phyloP scores from a whole-genome alignment of 2,888 invertebrate species.

The Nymphalis c-album region DNA sequence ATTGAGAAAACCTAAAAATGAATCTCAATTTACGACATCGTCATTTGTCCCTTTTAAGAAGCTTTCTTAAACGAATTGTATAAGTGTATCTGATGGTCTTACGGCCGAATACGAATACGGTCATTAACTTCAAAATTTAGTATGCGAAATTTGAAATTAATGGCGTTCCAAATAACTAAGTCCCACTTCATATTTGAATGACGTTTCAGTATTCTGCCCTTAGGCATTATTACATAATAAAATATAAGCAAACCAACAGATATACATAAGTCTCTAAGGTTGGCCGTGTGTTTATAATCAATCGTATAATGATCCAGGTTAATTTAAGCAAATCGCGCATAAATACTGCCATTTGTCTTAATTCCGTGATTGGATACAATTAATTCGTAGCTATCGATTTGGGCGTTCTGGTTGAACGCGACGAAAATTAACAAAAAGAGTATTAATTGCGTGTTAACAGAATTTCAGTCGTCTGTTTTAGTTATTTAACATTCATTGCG shows the following conservation, averaged over 20 bases:
- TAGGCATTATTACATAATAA: not conserved
- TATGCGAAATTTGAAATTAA: too few relatives aligned
- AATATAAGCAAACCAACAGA: not conserved
- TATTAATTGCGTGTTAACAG: constrained; percentile 17
- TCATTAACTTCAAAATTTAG: too few relatives aligned
- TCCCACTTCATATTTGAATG: too few relatives aligned
- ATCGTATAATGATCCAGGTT: constrained; percentile 18
- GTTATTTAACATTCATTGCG: not conserved
- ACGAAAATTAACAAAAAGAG: constrained; percentile 26
- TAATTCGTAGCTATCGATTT: constrained; percentile 36
- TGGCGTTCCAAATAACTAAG: too few relatives aligned
- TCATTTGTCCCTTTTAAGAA: too few relatives aligned
- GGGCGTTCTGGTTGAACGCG: constrained; percentile 15
- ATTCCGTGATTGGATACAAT: constrained; percentile 40
- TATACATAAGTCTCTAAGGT: not conserved
- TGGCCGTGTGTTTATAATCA: not conserved
- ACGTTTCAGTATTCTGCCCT: too few relatives aligned
- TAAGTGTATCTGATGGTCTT: too few relatives aligned
- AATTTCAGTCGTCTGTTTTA: not conserved
- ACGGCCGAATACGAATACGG: too few relatives aligned
- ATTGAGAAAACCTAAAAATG: too few relatives aligned
- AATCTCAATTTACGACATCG: too few relatives aligned
- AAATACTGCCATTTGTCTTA: constrained; percentile 33
- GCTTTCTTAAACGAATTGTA: too few relatives aligned
- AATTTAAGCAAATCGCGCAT: constrained; percentile 27